These are phyloP conservation scores for Sphenopsis melanotis DNA, from an alignment of 2,797 vertebrate species.

Conservation along the genomic window DNA sequence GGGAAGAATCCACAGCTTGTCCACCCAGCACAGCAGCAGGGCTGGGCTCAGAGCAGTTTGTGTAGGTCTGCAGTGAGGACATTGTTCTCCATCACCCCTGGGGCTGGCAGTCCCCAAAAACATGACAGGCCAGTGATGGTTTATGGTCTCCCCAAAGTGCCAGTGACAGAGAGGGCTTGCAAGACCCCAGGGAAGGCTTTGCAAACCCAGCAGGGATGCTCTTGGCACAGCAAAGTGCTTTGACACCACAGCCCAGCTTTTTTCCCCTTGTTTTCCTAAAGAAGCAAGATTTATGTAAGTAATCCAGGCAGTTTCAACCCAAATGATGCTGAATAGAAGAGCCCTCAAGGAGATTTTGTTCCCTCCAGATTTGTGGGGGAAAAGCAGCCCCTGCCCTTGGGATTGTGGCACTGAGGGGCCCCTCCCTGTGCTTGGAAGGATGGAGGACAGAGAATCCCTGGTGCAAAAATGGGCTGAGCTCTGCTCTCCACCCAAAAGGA, in stretches of 20 bases:
- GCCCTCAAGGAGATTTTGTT: not conserved
- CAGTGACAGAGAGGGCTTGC: not conserved
- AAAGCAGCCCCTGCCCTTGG: not conserved
- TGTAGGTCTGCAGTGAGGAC: not conserved
- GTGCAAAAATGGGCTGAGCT: not conserved
- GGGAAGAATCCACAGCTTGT: not conserved
- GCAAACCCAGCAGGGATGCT: not conserved
- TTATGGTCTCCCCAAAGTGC: not conserved
- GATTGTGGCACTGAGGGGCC: not conserved
- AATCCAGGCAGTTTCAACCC: not conserved
- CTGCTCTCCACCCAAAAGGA: not conserved
- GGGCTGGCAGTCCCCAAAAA: not conserved
- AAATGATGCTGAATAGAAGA: not conserved
- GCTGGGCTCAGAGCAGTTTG: not conserved
- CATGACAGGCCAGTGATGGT: not conserved
- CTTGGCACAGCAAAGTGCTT: not conserved
- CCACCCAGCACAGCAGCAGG: not conserved
- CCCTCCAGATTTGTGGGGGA: not conserved
- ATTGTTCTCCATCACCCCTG: not conserved
- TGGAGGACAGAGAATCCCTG: not conserved
- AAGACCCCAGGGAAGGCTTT: not conserved
- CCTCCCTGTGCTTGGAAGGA: not conserved
- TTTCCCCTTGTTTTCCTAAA: not conserved
- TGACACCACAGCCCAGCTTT: not conserved
- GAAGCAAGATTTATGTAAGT: slow-evolving; percentile 23